Percentiles rank a stretch among this genome's conserved stretches.
Conservation (phyloP, 2,797 vertebrate genomes). For the Squalus acanthias region DNA sequence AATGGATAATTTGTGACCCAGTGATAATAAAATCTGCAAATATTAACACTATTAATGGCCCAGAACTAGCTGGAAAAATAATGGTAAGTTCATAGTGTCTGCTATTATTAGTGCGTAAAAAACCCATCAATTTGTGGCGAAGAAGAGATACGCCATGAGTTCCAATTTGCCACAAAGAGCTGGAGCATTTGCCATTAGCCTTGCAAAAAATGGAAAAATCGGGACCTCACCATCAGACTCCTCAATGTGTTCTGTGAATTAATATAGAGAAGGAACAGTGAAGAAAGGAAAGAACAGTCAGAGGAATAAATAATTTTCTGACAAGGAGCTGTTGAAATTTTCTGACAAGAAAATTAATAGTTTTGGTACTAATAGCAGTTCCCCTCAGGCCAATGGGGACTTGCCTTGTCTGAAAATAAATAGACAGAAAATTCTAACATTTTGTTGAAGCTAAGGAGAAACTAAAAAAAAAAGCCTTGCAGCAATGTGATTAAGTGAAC, state of each 20-base stretch:
- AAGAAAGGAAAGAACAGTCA: not conserved
- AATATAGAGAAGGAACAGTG: not conserved
- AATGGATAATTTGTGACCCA: too few species aligned
- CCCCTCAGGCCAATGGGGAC: not conserved
- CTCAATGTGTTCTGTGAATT: not conserved
- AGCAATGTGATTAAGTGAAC: not conserved
- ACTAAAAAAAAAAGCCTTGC: not conserved
- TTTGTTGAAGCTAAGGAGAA: not conserved
- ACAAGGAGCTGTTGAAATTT: not conserved
- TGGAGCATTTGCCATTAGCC: not conserved
- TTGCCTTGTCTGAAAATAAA: not conserved
- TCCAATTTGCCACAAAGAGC: not conserved
- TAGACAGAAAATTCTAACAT: not conserved
- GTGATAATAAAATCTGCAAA: too few species aligned
- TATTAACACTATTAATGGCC: too few species aligned
- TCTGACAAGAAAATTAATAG: not conserved
- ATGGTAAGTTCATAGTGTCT: not conserved
- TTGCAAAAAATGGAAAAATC: not conserved
- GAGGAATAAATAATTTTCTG: not conserved
- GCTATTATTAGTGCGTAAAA: not conserved
- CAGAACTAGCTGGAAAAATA: too few species aligned
- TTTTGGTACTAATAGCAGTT: not conserved
- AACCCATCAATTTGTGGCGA: not conserved
- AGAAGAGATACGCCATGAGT: not conserved
- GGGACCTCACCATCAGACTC: not conserved